Base-by-base conservation (phyloP, 1,140 invertebrate genomes). In the Macrosteles quadrilineatus region DNA sequence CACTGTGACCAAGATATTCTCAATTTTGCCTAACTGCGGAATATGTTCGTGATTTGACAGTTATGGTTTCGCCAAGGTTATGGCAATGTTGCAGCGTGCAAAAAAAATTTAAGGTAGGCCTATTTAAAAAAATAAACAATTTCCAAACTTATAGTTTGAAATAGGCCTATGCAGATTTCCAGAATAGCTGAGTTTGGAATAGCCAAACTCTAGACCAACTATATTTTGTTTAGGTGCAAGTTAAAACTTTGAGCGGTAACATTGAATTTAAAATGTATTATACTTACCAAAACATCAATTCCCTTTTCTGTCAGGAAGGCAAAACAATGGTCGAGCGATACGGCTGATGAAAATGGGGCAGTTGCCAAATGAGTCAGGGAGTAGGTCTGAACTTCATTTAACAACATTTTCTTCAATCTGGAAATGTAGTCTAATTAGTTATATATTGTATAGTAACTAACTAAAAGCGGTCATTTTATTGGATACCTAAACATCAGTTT, bases 241-340 rank as follows among this genome's bases (percentile, higher is more conserved):
- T 30, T 30, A 19, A 63, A 55, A 12, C 23, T 6, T n/a, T 68
- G 4, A 11, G n/a, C 31, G 3, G n/a, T 1, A 25, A 1, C n/a
- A n/a, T n/a, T 19, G 30, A 19, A 59, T 1, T 40, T 57, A 47
- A 21, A 31, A 12, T 50, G 19, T 30, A 17, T 25, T 17, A 1
- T 17, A 74, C 75, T 74, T 63, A 77, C 76, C 71, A 72, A 31
- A 43, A 75, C 67, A 47, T 75, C 32, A 6, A 76, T 31, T 43
- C 74, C 75, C 36, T 67, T 73, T 3, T 75, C 70, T 2, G 75
- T 73, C 9, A 74, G 67, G 40, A 73, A 31, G 17, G 75, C 71
- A 27, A 76, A 55, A 27, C 45, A 57, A 30, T 75, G 47, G 69
- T 77, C 75, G n/a, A 72, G 72, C 4, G 75, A 77, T 71, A 72